phyloP scores from a whole-genome alignment of 1,140 invertebrate genomes.

The Eriocheir sinensis region DNA sequence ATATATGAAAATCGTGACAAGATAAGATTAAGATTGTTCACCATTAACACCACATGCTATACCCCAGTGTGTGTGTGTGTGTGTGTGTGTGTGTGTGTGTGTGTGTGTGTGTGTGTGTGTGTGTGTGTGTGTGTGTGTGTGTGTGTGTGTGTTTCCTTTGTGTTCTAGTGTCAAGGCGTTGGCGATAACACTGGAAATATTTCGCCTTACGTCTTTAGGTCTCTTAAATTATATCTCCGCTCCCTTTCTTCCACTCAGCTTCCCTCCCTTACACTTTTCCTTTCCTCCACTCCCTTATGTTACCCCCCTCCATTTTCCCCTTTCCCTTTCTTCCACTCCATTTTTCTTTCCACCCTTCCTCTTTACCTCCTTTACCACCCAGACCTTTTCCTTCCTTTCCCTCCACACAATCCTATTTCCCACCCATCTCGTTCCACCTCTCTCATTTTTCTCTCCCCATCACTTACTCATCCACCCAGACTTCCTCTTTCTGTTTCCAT shows the following conservation, averaged over 20 bases:
- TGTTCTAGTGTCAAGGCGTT: not conserved
- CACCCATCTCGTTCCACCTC: too few species aligned
- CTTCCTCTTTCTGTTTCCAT: not conserved
- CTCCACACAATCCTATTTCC: too few species aligned
- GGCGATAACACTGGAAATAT: not conserved
- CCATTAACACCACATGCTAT: not conserved
- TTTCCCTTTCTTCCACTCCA: too few species aligned
- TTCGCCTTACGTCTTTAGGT: too few species aligned
- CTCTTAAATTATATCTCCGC: not conserved
- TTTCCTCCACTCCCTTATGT: too few species aligned
- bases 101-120: slow-evolving; percentile 44
- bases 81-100: slow-evolving; percentile 55
- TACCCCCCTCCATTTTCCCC: too few species aligned
- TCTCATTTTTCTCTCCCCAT: too few species aligned
- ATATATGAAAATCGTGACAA: not conserved
- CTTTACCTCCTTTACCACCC: too few species aligned
- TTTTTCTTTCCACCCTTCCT: too few species aligned
- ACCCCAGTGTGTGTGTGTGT: slow-evolving; percentile 31
- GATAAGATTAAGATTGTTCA: not conserved
- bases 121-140: slow-evolving; percentile 57
- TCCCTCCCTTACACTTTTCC: not conserved
- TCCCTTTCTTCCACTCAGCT: not conserved
- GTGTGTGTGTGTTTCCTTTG: slow-evolving; percentile 9
- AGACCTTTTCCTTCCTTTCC: too few species aligned
- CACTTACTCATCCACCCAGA: too few species aligned